Base-by-base conservation (phyloP, 2,797 vertebrate species). In the Artibeus jamaicensis region DNA sequence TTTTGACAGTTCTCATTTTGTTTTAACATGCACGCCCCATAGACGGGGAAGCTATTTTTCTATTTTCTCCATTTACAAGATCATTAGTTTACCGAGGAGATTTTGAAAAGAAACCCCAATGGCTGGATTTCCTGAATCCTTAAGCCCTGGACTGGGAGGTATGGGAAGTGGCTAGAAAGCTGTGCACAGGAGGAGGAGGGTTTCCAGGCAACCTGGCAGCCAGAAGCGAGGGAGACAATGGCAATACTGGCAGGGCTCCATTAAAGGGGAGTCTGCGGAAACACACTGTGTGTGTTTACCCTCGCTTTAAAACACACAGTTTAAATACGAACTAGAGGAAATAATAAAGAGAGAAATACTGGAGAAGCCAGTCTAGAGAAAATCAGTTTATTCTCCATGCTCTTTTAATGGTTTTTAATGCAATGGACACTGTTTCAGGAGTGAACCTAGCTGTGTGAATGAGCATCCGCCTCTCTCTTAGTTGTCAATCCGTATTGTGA, bases 121-220 rank as follows among this genome's bases (percentile, higher is more conserved):
- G 94, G 97, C 95, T 97, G 94, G 95, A 93, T 97, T 98, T 97
- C 90, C 96, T 97, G 97, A 97, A 97, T 96, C 97, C 88, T 96
- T 93, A 96, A 97, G 96, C 90, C 81, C 91, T 96, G 76, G 5
- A 78, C 95, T 37, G 87, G 97, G 97, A 98, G 96, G 97, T 91
- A 96, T 91, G 94, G 77, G 87, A 97, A 98, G 87, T 48, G 96
- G 96, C 87, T 98, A 96, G 89, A 98, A 97, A 97, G 96, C 94
- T 98, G 92, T 93, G 86, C 92, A 83, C 73, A 22, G 96, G 74
- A 85, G 97, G 96, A 91, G 96, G 92, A 98, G 78, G 70, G 97
- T 98, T 98, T 98, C 98, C 96, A 98, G 97, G 98, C 98, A 98
- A 98, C 98, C 96, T 97, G 82, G 95, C 98, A 97, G 98, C 97